Base-by-base conservation (phyloP, 2,113 vertebrate species). In the Oceanites oceanicus region DNA sequence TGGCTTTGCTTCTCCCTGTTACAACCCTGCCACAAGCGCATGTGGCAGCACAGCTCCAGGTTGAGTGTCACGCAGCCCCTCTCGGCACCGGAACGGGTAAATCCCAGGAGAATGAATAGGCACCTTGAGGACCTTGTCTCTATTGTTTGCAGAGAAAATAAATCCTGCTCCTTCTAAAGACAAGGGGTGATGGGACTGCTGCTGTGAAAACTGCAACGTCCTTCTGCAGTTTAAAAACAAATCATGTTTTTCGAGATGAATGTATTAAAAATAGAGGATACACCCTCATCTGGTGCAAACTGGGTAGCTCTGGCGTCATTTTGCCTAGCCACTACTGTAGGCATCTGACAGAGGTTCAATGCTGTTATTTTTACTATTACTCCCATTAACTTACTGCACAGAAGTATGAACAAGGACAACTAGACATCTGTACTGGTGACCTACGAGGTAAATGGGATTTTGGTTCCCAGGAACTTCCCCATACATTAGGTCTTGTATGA, bases 61-160 rank as follows among this genome's bases (percentile, higher is more conserved):
- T 16, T 2, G 14, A 7, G 44, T 30, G 20, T 26, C 50, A 58
- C 2, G 5, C 58, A 44, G 59, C 59, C 30, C 44, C 14, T 1
- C 45, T 18, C 1, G 2, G 42, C 52, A 44, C 36, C 3, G 7
- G 15, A 44, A 47, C 1, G 1, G 52, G 36, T 23, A 12, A 62
- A 63, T 47, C 71, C 71, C 62, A 30, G 61, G 32, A 67, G 38
- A 23, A 59, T 58, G 27, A 15, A 59, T 1, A 59, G 52, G 62
- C 61, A 75, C 61, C 62, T 45, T 16, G 23, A 26, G 59, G 61
- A 45, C 55, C 47, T 47, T 40, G 47, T n/a, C 55, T 83, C 1
- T 0, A 23, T 4, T 30, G 45, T 66, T 66, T 59, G 36, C 71
- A 70, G 36, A 36, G 76, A 36, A 80, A 90, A 83, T 9, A 47